Base-by-base conservation (phyloP, 2,113 vertebrate genomes). In the Solea solea region DNA sequence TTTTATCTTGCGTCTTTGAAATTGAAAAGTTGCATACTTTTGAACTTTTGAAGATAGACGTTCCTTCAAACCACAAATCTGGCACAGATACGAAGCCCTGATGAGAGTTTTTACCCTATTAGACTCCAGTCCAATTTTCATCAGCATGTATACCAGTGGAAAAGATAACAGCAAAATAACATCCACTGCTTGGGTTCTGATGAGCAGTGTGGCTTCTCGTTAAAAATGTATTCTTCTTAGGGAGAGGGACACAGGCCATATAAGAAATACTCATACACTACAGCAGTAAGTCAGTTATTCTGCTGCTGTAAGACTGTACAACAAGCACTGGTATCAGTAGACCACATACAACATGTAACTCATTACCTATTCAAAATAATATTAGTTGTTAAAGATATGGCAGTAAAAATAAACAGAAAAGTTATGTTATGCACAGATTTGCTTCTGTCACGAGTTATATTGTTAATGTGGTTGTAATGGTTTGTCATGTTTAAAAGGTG, bases 71-170 rank as follows among this genome's bases (percentile, higher is more conserved):
- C 72, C 85, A 68, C 48, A 75, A 79, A 83, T 81, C 80, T 89
- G 85, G 78, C 86, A 79, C 14, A 12, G 72, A 72, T 53, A 34
- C 28, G 34, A 81, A 72, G 46, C 66, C 50, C 78, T 76, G 69
- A 86, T 84, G 71, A 71, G 75, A 67, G 72, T 78, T 76, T 83
- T 83, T 62, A 89, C 90, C 88, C 84, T 86, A 82, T 89, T 90
- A 88, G 84, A 80, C 74, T 84, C 21, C 71, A 44, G 78, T 86
- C 58, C 82, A 89, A 84, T 90, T 89, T 88, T 64, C 77, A 74
- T 82, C 82, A 73, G 64, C 81, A 68, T 86, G 34, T 76, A 80
- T 69, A 85, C 75, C 79, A 84, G 80, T 70, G 69, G 58, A 82
- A 72, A 80, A 69, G 85, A 89, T 85, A 85, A 86, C 72, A 12